A percentile compares a stretch with the other conserved stretches of the same genome.
phyloP scores from a whole-genome alignment of 2,888 invertebrate genomes.

The Aspidiotus destructor region DNA sequence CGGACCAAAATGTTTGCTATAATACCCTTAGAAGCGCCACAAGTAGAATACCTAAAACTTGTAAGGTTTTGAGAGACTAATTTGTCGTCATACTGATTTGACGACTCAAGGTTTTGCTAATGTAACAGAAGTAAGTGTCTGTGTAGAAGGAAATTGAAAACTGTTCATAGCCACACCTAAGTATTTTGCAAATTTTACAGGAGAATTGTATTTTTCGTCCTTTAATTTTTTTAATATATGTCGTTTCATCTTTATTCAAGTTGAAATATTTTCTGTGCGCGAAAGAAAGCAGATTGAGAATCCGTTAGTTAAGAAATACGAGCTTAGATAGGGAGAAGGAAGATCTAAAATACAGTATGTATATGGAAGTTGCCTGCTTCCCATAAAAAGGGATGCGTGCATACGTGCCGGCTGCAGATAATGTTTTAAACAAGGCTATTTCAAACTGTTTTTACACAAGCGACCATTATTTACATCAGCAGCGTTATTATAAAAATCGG shows the following conservation, averaged over 20 bases:
- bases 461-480: slow-evolving; percentile 32
- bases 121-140: background rate
- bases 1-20: slow-evolving; percentile 27
- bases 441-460: slow-evolving; percentile 28
- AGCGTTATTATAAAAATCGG: slow-evolving; percentile 19
- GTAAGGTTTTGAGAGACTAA: slow-evolving; percentile 22
- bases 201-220: background rate
- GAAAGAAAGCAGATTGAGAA: too few species aligned
- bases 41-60: slow-evolving; percentile 31
- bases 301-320: background rate
- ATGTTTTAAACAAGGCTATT: slow-evolving; percentile 32
- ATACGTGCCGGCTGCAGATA: slow-evolving; percentile 28
- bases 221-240: background rate
- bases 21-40: slow-evolving; percentile 23
- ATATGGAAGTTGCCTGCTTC: slow-evolving; percentile 7
- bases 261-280: background rate
- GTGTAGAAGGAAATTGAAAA: too few species aligned
- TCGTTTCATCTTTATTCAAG: background rate
- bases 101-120: background rate
- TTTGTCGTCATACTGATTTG: background rate
- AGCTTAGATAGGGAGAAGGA: slow-evolving; percentile 1
- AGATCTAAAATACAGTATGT: slow-evolving; percentile 14
- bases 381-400: slow-evolving; percentile 9
- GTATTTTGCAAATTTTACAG: background rate
- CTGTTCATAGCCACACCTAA: background rate